phyloP scores from a whole-genome alignment of 1,140 invertebrate genomes.

The Aradophagus sp. region DNA sequence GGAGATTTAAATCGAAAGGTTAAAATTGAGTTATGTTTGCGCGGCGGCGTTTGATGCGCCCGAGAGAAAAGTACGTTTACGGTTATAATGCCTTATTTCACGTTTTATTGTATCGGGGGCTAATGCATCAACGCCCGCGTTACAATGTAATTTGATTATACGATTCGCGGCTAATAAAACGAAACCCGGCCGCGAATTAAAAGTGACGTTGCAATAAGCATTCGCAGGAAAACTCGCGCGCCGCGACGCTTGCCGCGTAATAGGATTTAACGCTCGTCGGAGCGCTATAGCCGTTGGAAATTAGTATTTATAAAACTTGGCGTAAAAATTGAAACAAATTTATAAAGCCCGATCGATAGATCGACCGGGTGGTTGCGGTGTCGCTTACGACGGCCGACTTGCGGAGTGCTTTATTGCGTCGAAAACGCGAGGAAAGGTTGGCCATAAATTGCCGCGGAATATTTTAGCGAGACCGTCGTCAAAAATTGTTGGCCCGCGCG shows the following conservation, averaged over 20 bases:
- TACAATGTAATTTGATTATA: constrained; percentile 13
- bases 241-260: not conserved
- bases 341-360: too few relatives aligned
- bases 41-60: constrained; percentile 28
- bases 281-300: too few relatives aligned
- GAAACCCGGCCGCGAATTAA: constrained; percentile 2
- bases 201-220: not conserved
- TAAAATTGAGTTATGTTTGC: constrained; percentile 46
- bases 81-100: constrained; percentile 33
- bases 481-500: too few relatives aligned
- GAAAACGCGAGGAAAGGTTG: too few relatives aligned
- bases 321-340: too few relatives aligned
- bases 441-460: too few relatives aligned
- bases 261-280: not conserved
- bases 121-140: constrained; percentile 1
- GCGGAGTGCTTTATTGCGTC: too few relatives aligned
- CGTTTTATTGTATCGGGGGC: constrained; percentile 18
- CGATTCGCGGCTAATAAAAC: constrained; percentile 10
- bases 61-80: constrained; percentile 35
- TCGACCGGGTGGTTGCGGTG: too few relatives aligned
- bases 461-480: too few relatives aligned
- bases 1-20: constrained; percentile 46
- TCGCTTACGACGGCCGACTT: too few relatives aligned
- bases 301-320: too few relatives aligned
- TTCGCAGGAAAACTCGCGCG: constrained; percentile 1